Evolutionary conservation across 2,797 vertebrate genomes (phyloP), one percentile per base, ranked within the genome.

Genomic region (Polyboroides typus): DNA sequence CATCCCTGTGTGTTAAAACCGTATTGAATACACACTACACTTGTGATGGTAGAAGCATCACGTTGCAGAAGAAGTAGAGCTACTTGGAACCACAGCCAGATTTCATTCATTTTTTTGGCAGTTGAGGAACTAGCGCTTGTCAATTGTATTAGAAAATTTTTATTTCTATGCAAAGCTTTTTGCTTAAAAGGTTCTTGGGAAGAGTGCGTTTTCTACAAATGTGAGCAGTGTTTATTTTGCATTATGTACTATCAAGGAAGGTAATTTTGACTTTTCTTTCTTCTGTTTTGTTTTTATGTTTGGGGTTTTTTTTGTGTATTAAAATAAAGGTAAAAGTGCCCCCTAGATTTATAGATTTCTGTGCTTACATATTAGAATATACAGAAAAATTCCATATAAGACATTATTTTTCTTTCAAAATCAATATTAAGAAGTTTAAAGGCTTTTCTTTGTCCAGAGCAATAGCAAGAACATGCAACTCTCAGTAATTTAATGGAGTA

Each of bases 11-110:
- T 78, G 23, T 52, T 91, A 63, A 78, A 72, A 45, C 38, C 0
- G 0, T 38, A 4, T 19, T 63, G 63, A 52, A 68, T 52, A 31
- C 44, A 26, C 9, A 15, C 9, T 12, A 2, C 0, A 0, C 20
- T 50, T 81, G 38, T 11, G 10, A 29, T 59, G 59, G 19, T 8
- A 16, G 44, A 21, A 92, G 3, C 31, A 47, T 81, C 47, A 22
- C 3, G 6, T 38, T 89, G 47, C 22, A 73, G 81, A 85, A 64
- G 45, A 55, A 55, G 33, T 27, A 74, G 52, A 70, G 18, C 48
- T 86, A 11, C 50, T 73, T 79, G 56, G 81, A 92, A 87, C 27
- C 26, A 47, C 23, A 36, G n/a, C 12, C 59, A 38, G 48, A 38
- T 7, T 59, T 80, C 16, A 31, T 42, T 81, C 4, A 2, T n/a